Conservation (phyloP, 2,888 invertebrate species). For the Dasysyrphus tricinctus region DNA sequence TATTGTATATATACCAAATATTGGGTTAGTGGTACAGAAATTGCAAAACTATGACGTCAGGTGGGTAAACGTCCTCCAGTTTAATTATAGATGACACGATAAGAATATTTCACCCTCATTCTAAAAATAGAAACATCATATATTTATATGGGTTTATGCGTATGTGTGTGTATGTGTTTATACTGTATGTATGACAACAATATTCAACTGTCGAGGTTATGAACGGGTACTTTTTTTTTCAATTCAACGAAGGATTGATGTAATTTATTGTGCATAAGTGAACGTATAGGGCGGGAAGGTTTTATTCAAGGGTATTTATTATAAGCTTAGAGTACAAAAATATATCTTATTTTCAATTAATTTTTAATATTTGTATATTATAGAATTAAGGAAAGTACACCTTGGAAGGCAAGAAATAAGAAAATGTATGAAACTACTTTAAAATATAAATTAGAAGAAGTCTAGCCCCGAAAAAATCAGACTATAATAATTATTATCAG, state of each 20-base stretch:
- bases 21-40: slow-evolving; percentile 77
- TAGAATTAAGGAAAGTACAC: too few relatives aligned
- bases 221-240: slow-evolving; percentile 63
- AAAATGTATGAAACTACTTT: too few relatives aligned
- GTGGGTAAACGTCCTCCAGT: slow-evolving; percentile 79
- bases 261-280: slow-evolving; percentile 58
- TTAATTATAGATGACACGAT: slow-evolving; percentile 75
- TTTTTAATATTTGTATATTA: not conserved
- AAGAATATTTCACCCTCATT: slow-evolving; percentile 66
- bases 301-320: slow-evolving; percentile 40
- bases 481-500: too few relatives aligned
- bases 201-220: slow-evolving; percentile 49
- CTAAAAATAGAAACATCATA: slow-evolving; percentile 66
- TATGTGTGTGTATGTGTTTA: slow-evolving; percentile 25
- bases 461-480: too few relatives aligned
- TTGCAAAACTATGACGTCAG: slow-evolving; percentile 78
- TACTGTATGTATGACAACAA: slow-evolving; percentile 40
- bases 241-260: slow-evolving; percentile 65
- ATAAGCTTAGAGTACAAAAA: slow-evolving; percentile 21
- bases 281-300: slow-evolving; percentile 42
- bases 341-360: not conserved
- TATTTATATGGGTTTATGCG: slow-evolving; percentile 5
- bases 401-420: too few relatives aligned
- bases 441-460: too few relatives aligned
- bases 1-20: slow-evolving; percentile 70